These are phyloP conservation scores for Ptychodera flava DNA, from an alignment of 35 echinoderm and acorn worm genomes.

Conservation along the genomic window DNA sequence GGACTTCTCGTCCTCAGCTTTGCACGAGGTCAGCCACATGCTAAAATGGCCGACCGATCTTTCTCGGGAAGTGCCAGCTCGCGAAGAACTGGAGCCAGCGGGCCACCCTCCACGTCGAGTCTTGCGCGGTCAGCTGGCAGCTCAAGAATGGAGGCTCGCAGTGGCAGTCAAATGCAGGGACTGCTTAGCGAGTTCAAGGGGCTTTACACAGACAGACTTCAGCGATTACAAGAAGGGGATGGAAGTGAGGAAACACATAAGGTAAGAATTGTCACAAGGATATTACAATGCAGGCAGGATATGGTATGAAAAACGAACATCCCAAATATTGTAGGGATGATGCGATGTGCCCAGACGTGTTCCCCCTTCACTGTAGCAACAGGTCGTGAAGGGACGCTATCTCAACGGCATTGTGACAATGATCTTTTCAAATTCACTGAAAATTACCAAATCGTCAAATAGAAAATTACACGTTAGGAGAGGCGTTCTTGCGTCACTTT, in stretches of 20 bases:
- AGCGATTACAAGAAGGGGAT: not conserved
- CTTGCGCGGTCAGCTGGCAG: not conserved
- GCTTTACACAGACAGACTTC: not conserved
- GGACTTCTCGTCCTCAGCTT: too few species aligned
- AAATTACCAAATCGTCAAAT: too few species aligned
- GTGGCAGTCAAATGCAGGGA: not conserved
- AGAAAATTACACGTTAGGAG: too few species aligned
- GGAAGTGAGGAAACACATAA: not conserved
- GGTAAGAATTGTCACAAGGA: too few species aligned
- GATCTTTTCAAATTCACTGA: too few species aligned
- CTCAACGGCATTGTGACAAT: too few species aligned
- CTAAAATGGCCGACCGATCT: not conserved
- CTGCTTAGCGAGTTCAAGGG: not conserved
- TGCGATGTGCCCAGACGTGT: not conserved
- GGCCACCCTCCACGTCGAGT: not conserved
- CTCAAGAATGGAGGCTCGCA: not conserved
- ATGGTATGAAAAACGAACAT: too few species aligned
- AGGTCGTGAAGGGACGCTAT: not conserved
- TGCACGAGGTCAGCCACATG: too few species aligned
- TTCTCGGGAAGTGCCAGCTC: not conserved
- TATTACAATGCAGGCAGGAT: too few species aligned
- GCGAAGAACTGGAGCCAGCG: not conserved
- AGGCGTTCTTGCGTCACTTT: too few species aligned
- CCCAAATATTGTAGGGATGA: too few species aligned
- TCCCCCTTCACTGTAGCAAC: not conserved